Percentiles rank a stretch among this genome's conserved stretches.
Evolutionary conservation across 2,888 invertebrate species (phyloP).

Genomic region (Tenthredo amoena): DNA sequence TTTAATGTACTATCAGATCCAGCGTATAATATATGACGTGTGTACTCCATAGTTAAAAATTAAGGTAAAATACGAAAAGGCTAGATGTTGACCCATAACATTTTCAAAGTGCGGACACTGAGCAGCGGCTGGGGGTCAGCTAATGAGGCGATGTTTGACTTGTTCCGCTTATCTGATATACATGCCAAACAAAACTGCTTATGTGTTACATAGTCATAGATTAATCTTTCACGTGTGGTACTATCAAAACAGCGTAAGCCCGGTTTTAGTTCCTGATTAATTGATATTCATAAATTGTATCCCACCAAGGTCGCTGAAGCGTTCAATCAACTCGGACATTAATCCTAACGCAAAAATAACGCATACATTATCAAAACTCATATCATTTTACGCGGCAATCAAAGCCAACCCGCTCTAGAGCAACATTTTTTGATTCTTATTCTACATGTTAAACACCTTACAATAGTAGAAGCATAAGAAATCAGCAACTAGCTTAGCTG

Average conservation of each 20-base stretch:
- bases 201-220: slow-evolving; percentile 39
- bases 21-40: slow-evolving; percentile 40
- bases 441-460: background rate
- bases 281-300: slow-evolving; percentile 39
- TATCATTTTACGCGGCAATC: background rate
- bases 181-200: slow-evolving; percentile 51
- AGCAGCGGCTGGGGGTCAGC: slow-evolving; percentile 29
- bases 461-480: background rate
- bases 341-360: background rate
- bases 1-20: slow-evolving; percentile 40
- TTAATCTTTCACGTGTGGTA: slow-evolving; percentile 44
- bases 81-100: slow-evolving; percentile 50
- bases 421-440: background rate
- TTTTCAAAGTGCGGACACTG: slow-evolving; percentile 47
- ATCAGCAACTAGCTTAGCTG: background rate
- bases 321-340: slow-evolving; percentile 18
- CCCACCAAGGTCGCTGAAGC: background rate
- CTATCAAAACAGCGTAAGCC: slow-evolving; percentile 38
- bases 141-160: slow-evolving; percentile 54
- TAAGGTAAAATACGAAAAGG: slow-evolving; percentile 37
- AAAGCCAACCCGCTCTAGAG: background rate
- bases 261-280: slow-evolving; percentile 41
- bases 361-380: background rate
- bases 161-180: slow-evolving; percentile 54
- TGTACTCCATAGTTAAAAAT: slow-evolving; percentile 42